These are phyloP conservation scores for Meriones psammophilus DNA, from an alignment of 2,797 vertebrate genomes.

Conservation along the genomic window DNA sequence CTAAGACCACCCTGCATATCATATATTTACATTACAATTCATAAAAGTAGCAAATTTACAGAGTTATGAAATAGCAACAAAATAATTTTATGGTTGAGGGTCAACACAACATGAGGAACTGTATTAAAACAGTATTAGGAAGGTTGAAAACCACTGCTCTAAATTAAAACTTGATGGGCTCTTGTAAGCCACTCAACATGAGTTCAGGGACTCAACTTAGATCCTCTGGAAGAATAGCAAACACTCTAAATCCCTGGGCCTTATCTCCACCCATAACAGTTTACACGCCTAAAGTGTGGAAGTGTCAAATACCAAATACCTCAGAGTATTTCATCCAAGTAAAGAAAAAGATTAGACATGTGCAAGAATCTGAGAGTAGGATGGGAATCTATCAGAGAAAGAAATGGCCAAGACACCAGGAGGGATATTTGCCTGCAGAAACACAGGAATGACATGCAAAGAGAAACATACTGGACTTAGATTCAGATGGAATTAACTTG, in stretches of 20 bases:
- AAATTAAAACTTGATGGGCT: neutral
- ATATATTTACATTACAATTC: neutral
- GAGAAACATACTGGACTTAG: neutral
- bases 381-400: neutral
- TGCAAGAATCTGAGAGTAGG: neutral
- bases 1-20: neutral
- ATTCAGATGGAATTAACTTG: neutral
- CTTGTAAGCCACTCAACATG: neutral
- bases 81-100: neutral
- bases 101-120: neutral
- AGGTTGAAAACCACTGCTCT: neutral
- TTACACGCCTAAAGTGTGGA: neutral
- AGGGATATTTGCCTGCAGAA: neutral
- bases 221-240: neutral
- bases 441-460: neutral
- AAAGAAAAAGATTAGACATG: conserved; percentile 1
- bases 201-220: neutral
- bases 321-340: neutral
- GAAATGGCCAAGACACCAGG: neutral
- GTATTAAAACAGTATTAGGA: neutral
- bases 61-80: neutral
- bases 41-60: neutral
- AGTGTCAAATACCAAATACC: neutral
- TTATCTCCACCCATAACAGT: neutral
- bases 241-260: too few relatives aligned